These are phyloP conservation scores for Orycteropus afer DNA, from an alignment of 2,113 vertebrate species.

Conservation along the genomic window DNA sequence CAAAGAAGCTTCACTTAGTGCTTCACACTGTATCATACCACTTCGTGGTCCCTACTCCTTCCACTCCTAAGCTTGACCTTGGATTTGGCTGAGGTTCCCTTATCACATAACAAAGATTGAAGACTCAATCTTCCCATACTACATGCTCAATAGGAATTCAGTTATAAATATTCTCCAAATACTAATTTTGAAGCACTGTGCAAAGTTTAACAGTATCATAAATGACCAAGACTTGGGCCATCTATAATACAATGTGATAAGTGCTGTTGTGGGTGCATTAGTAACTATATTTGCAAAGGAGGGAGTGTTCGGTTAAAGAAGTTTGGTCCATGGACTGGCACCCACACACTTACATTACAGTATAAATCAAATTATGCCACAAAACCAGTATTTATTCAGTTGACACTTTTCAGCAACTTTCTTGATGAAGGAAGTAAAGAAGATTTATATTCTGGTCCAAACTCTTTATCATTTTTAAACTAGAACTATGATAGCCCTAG, in stretches of 20 bases:
- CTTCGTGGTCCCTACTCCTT: no score
- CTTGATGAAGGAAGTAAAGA: background rate
- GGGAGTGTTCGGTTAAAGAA: background rate
- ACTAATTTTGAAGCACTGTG: background rate
- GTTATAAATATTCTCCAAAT: background rate
- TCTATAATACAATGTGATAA: background rate
- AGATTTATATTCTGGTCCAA: background rate
- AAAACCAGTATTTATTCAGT: background rate
- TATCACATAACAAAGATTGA: no score
- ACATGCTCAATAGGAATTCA: background rate
- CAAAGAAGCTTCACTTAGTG: no score
- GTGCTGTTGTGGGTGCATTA: background rate
- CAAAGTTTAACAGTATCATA: slow-evolving; percentile 6
- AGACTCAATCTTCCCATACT: background rate
- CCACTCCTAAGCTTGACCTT: no score
- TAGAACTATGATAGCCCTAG: background rate
- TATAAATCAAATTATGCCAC: background rate
- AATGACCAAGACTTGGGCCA: background rate
- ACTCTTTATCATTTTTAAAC: background rate
- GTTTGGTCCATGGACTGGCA: background rate
- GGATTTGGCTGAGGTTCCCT: no score
- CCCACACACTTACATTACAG: background rate
- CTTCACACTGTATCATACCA: no score
- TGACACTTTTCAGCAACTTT: slow-evolving; percentile 13
- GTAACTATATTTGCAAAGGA: background rate